Conservation (phyloP, 2,888 invertebrate species). For the Trichopoda pennipes region DNA sequence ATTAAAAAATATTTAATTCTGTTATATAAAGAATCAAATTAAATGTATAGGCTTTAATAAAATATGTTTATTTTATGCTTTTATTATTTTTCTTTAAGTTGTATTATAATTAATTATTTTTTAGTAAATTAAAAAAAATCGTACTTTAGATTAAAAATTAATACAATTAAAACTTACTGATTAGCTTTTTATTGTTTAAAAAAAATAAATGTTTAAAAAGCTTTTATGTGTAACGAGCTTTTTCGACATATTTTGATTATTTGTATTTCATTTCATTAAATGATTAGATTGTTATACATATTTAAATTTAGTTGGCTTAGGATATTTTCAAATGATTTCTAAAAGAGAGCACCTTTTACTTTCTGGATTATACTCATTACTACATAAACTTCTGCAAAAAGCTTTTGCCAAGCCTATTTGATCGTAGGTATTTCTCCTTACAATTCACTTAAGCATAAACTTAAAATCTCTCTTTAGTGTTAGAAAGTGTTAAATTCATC, state of each 20-base stretch:
- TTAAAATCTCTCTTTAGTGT: constrained; percentile 64
- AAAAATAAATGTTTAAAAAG: constrained; percentile 44
- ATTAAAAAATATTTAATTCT: too few species aligned
- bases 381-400: constrained; percentile 47
- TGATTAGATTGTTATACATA: constrained; percentile 55
- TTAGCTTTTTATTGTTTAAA: constrained; percentile 32
- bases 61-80: constrained; percentile 40
- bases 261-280: constrained; percentile 36
- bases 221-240: constrained; percentile 59
- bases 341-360: constrained; percentile 59
- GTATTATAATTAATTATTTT: constrained; percentile 53
- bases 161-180: constrained; percentile 52
- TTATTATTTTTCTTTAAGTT: constrained; percentile 42
- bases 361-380: not conserved
- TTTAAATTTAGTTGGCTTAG: constrained; percentile 54
- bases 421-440: constrained; percentile 6
- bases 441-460: constrained; percentile 47
- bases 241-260: constrained; percentile 15
- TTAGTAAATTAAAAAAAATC: constrained; percentile 66
- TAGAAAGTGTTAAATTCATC: constrained; percentile 54
- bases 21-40: not conserved
- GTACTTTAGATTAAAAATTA: constrained; percentile 54
- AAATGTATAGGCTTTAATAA: constrained; percentile 40
- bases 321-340: constrained; percentile 20
- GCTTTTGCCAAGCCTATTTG: constrained; percentile 25